phyloP scores from a whole-genome alignment of 2,797 vertebrate genomes.

The Leptoclinus maculatus region DNA sequence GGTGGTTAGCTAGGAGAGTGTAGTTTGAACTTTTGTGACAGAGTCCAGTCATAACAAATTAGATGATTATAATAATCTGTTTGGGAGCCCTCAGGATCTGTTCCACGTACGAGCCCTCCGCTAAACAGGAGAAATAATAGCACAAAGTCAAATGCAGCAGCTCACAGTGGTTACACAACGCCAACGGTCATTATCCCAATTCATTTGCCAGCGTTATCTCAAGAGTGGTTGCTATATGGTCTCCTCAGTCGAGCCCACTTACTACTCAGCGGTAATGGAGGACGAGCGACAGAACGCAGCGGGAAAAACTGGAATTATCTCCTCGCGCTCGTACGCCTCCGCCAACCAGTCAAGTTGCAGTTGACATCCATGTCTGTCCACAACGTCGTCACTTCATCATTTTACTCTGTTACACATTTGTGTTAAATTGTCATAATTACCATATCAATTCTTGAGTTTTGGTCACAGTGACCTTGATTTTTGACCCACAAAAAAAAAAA shows the following conservation, averaged over 20 bases:
- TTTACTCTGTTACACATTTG: neutral
- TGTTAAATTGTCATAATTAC: neutral
- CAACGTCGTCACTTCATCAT: neutral
- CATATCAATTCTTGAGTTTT: neutral
- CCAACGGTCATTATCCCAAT: constrained; percentile 40
- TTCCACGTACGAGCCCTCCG: constrained; percentile 10
- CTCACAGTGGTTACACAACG: constrained; percentile 24
- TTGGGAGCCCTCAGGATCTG: constrained; percentile 10
- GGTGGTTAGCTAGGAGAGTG: constrained; percentile 10
- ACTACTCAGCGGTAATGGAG: neutral
- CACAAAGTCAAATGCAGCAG: constrained; percentile 7
- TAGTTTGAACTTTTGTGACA: constrained; percentile 18
- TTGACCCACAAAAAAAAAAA: neutral
- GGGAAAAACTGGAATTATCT: neutral
- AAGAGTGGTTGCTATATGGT: constrained; percentile 17
- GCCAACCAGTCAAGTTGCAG: neutral
- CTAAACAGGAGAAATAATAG: constrained; percentile 38
- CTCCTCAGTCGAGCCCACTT: constrained; percentile 32
- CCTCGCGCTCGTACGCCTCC: neutral
- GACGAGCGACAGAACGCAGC: neutral
- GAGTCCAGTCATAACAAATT: constrained; percentile 31
- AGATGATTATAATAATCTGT: constrained; percentile 32
- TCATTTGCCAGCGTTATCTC: constrained; percentile 42
- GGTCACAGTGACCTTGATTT: neutral
- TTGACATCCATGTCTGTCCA: neutral